Conservation (phyloP, 2,888 invertebrate species). For the Uropetala carovei region DNA sequence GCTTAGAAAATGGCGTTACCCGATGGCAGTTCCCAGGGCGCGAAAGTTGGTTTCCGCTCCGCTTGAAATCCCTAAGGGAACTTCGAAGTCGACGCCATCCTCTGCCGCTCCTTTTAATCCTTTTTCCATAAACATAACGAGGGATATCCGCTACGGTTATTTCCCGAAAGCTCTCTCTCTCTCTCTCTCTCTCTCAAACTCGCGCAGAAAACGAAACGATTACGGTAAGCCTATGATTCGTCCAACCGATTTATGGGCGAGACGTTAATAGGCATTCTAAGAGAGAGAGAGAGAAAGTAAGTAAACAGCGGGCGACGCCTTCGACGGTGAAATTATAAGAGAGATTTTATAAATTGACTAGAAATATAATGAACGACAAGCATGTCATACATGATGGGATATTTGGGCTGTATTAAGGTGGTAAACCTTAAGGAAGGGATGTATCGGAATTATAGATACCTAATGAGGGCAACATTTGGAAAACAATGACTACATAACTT, state of each 20-base stretch:
- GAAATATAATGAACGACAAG: too few relatives aligned
- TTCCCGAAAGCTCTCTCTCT: conserved; percentile 28
- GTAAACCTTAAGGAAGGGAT: too few relatives aligned
- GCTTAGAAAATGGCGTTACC: conserved; percentile 14
- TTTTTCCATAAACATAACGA: conserved; percentile 64
- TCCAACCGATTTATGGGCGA: neutral
- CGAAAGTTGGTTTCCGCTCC: conserved; percentile 55
- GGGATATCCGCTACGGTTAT: conserved; percentile 42
- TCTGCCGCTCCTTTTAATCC: conserved; percentile 31
- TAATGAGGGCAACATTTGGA: too few relatives aligned
- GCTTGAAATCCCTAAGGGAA: conserved; percentile 34
- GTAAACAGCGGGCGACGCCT: neutral
- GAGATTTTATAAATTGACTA: too few relatives aligned
- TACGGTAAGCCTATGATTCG: conserved; percentile 50
- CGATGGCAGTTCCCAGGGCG: conserved; percentile 44
- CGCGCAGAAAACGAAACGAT: conserved; percentile 18
- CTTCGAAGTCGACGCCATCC: conserved; percentile 31
- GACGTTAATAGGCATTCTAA: neutral
- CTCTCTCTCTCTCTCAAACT: conserved; percentile 2
- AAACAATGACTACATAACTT: too few relatives aligned
- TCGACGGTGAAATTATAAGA: neutral
- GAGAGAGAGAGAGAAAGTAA: too few relatives aligned
- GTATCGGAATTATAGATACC: too few relatives aligned
- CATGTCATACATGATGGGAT: too few relatives aligned
- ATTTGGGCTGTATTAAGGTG: too few relatives aligned